These are phyloP conservation scores for Zele albiditarsus DNA, from an alignment of 2,888 invertebrate species.

Conservation along the genomic window DNA sequence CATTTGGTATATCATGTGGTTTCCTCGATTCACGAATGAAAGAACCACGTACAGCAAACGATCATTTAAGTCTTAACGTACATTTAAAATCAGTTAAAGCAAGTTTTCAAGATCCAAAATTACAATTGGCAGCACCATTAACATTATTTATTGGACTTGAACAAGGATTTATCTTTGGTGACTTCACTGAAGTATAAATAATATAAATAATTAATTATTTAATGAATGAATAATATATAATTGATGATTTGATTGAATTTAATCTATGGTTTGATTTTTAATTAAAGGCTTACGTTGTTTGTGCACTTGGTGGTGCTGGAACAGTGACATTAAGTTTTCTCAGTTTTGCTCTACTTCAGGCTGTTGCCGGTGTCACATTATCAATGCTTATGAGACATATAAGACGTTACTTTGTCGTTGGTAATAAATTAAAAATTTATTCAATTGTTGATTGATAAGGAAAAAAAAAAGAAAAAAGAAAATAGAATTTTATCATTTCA, in stretches of 20 bases:
- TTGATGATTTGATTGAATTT: conserved; percentile 4
- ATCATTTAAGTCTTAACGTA: conserved; percentile 54
- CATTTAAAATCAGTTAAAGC: conserved; percentile 73
- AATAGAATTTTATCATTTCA: too few relatives aligned
- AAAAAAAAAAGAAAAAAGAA: conserved; percentile 10
- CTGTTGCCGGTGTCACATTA: conserved; percentile 84
- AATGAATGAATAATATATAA: neutral
- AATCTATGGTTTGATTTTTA: conserved; percentile 52
- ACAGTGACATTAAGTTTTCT: conserved; percentile 81
- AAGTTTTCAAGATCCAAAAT: conserved; percentile 77
- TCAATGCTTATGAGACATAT: conserved; percentile 87
- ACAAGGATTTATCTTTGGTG: conserved; percentile 88
- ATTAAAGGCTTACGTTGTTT: conserved; percentile 86
- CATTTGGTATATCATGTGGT: conserved; percentile 66
- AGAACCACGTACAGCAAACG: conserved; percentile 61
- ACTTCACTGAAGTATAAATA: conserved; percentile 83
- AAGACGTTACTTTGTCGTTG: conserved; percentile 82
- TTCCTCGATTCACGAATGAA: conserved; percentile 68
- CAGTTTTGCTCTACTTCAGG: conserved; percentile 83
- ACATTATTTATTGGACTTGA: conserved; percentile 88
- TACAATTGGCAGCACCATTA: conserved; percentile 83
- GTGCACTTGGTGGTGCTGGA: conserved; percentile 84
- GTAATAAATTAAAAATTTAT: conserved; percentile 70
- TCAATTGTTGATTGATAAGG: conserved; percentile 34
- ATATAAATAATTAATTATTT: neutral